Evolutionary conservation across 2,797 vertebrate species (phyloP).

Genomic region (Microhierax caerulescens): DNA sequence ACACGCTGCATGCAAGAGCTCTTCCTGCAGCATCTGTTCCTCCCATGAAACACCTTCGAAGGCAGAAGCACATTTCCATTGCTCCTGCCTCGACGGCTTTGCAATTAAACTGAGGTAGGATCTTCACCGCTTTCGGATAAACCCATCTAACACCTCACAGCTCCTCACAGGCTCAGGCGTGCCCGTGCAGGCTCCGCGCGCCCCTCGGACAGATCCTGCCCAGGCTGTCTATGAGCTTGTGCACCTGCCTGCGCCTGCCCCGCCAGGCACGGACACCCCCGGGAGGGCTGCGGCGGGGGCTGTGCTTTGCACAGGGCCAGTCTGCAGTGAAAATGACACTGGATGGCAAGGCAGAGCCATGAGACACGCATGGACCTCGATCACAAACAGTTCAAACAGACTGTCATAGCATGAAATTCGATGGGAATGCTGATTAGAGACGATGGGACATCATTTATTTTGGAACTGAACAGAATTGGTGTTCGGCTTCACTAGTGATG

Average conservation of each 20-base stretch:
- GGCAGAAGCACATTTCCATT: background rate
- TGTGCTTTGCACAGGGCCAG: background rate
- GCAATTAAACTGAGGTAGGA: background rate
- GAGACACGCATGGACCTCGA: background rate
- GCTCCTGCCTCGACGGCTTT: background rate
- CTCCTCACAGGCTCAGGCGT: background rate
- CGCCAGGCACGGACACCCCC: rapidly evolving
- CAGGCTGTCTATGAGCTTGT: rapidly evolving
- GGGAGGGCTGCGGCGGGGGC: no score
- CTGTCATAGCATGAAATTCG: background rate
- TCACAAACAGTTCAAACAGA: background rate
- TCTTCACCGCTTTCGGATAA: background rate
- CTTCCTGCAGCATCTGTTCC: rapidly evolving
- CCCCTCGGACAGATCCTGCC: background rate
- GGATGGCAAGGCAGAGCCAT: background rate
- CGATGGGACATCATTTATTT: background rate
- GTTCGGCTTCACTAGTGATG: background rate
- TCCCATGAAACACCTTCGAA: background rate
- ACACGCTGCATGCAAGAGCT: rapidly evolving
- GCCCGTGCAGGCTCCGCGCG: background rate
- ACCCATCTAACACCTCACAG: background rate
- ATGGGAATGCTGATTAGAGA: background rate
- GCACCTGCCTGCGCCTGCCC: rapidly evolving
- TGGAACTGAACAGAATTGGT: background rate
- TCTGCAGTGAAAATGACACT: rapidly evolving